Conservation (phyloP, 2,113 vertebrate genomes). For the Cardinalis cardinalis region DNA sequence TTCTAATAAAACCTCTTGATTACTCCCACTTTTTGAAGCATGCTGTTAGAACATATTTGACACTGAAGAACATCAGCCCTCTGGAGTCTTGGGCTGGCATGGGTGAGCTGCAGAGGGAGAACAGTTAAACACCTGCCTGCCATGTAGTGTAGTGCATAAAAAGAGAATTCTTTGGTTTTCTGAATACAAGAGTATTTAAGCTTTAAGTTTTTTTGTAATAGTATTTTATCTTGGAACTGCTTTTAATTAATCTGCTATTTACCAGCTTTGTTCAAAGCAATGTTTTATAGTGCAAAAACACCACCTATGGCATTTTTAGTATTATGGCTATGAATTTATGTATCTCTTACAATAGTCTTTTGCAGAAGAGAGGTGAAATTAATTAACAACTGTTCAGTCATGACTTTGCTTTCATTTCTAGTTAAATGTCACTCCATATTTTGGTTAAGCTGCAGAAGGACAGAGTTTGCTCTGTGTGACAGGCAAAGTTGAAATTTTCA, state of each 20-base stretch:
- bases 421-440: not conserved
- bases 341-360: not conserved
- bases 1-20: not conserved
- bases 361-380: not conserved
- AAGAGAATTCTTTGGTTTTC: not conserved
- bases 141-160: not conserved
- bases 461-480: not conserved
- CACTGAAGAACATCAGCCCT: not conserved
- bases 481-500: not conserved
- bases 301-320: not conserved
- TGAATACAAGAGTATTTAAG: not conserved
- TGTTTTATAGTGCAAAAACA: not conserved
- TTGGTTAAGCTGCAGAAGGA: not conserved
- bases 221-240: not conserved
- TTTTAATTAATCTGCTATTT: not conserved
- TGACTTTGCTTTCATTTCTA: not conserved
- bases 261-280: not conserved
- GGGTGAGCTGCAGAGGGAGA: not conserved
- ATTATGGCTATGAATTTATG: rapidly evolving
- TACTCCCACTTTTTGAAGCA: not conserved
- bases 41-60: not conserved
- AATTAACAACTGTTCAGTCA: not conserved
- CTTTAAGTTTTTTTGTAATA: not conserved
- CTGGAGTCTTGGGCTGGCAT: not conserved
- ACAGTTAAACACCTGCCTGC: not conserved